phyloP scores from a whole-genome alignment of 2,113 vertebrate genomes.

The Bubo scandiacus region DNA sequence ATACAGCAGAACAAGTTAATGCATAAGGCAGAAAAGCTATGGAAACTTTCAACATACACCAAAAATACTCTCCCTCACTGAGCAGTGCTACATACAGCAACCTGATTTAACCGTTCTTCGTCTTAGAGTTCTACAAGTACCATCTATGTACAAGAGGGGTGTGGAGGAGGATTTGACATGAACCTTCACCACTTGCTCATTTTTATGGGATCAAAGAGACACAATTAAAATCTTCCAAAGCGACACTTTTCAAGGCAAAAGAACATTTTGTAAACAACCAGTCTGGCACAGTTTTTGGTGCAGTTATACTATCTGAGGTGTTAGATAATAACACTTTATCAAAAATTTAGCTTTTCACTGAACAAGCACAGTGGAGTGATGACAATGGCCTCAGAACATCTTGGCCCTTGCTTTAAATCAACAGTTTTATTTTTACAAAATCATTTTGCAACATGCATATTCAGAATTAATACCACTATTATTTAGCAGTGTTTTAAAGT shows the following conservation, averaged over 20 bases:
- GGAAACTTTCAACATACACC: not conserved
- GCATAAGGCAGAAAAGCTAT: not conserved
- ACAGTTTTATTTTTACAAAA: not conserved
- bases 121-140: not conserved
- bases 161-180: not conserved
- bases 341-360: not conserved
- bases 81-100: not conserved
- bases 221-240: not conserved
- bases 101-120: not conserved
- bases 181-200: not conserved
- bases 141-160: not conserved
- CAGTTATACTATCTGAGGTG: not conserved
- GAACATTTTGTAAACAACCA: not conserved
- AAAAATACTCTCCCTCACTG: not conserved
- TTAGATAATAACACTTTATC: not conserved
- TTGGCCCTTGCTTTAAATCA: not conserved
- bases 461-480: not conserved
- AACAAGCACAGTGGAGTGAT: not conserved
- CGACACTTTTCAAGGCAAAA: not conserved
- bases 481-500: not conserved
- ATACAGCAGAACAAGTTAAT: not conserved
- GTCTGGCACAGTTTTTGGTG: not conserved
- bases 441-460: not conserved
- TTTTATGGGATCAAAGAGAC: not conserved
- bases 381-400: not conserved